Base-by-base conservation (phyloP, 1,140 invertebrate species). In the Reticulitermes speratus region DNA sequence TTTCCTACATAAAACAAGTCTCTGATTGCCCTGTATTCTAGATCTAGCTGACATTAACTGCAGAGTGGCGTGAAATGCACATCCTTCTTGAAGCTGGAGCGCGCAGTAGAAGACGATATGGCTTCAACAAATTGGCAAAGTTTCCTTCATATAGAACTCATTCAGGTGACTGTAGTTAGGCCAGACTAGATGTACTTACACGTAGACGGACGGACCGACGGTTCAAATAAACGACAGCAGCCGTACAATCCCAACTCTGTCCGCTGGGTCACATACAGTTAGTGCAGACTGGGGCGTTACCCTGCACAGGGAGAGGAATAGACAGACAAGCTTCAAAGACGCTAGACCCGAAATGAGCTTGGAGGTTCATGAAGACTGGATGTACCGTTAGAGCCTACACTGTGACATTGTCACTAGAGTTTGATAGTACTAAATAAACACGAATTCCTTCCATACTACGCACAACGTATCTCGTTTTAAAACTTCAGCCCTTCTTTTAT, bases 81-180 rank as follows among this genome's bases (percentile, higher is more conserved):
- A 32, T 84, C 83, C 83, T 25, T 45, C 48, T 44, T 44, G 48
- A 32, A 84, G 38, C 16, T 84, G 44, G 48, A 44, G 8, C 44
- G 83, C 19, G 11, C 8, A 9, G 23, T 32, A 44, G 44, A 52
- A 52, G 83, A 84, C 32, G 44, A 32, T 7, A 25, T 25, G 48
- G 38, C 83, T 44, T 44, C 83, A 84, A 84, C 83, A 84, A 84
- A 84, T 84, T 84, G 83, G 38, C 83, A 84, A 84, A 84, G 83
- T 84, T 84, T 84, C 44, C 83, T 84, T 44, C 83, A 84, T 84
- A 84, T 25, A 32, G 25, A 44, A 21, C 48, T 84, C 83, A 84
- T 44, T 44, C 48, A 84, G 83, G 48, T 52, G 83, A 84, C 32
- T 84, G 11, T 25, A 52, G 48, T 52, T 25, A 82, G 44, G 32